Evolutionary conservation across 2,797 vertebrate genomes (phyloP).

Genomic region (Gadopsis marmoratus): DNA sequence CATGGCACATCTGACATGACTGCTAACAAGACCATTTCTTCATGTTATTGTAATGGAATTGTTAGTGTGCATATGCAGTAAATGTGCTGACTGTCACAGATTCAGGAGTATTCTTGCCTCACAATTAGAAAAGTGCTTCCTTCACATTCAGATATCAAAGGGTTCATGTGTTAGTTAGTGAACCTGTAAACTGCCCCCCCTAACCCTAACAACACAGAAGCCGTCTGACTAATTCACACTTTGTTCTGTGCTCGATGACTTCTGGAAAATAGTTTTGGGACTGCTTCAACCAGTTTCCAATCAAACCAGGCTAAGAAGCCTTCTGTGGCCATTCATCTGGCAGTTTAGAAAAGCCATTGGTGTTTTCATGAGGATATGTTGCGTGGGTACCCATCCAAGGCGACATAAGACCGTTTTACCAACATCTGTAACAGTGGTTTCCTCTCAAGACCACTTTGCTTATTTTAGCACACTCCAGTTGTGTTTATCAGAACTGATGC

Average conservation of each 20-base stretch:
- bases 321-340: constrained; percentile 32
- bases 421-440: not conserved
- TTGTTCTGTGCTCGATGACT: not conserved
- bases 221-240: not conserved
- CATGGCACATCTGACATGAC: too few species aligned
- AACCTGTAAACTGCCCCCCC: not conserved
- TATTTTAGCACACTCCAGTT: not conserved
- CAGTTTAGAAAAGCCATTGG: constrained; percentile 2
- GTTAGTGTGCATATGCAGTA: not conserved
- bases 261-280: not conserved
- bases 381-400: not conserved
- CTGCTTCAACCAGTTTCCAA: constrained; percentile 5
- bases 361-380: constrained; percentile 27
- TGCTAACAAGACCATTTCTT: too few species aligned
- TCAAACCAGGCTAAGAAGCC: constrained; percentile 19
- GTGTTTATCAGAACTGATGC: not conserved
- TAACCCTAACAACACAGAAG: not conserved
- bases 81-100: not conserved
- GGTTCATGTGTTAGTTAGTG: not conserved
- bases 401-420: not conserved
- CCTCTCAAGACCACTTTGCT: not conserved
- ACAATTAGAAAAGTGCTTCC: not conserved
- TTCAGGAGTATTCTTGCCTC: not conserved
- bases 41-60: not conserved
- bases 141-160: not conserved